phyloP scores from a whole-genome alignment of 2,888 invertebrate species.

The Zhuqinia jingwanae region DNA sequence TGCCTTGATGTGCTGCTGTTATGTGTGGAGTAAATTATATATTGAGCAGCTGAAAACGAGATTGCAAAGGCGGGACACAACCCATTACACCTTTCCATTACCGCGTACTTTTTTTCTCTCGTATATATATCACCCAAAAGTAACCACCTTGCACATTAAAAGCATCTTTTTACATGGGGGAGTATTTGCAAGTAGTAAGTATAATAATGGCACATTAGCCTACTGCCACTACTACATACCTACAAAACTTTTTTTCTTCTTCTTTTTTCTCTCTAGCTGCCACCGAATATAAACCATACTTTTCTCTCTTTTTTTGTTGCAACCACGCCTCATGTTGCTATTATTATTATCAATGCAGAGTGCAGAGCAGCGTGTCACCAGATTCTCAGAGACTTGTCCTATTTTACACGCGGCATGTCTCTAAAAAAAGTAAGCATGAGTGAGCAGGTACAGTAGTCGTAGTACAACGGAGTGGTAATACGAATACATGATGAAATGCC shows the following conservation, averaged over 20 bases:
- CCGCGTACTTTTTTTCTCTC: background rate
- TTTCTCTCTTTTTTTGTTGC: constrained; percentile 5
- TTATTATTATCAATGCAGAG: constrained; percentile 26
- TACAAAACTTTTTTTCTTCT: background rate
- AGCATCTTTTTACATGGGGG: background rate
- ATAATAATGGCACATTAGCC: constrained; percentile 29
- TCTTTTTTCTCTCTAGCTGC: too few relatives aligned
- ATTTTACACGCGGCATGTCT: constrained; percentile 37
- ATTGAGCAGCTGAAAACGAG: constrained; percentile 13
- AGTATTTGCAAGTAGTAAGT: background rate
- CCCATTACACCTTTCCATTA: constrained; percentile 47
- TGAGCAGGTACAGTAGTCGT: constrained; percentile 22
- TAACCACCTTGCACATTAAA: background rate
- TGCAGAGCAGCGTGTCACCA: constrained; percentile 48
- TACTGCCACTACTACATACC: background rate
- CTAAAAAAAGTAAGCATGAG: constrained; percentile 20
- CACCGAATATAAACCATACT: too few relatives aligned
- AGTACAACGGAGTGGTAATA: too few relatives aligned
- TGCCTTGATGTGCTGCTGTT: constrained; percentile 29
- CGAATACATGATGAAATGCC: constrained; percentile 45
- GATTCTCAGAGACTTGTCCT: constrained; percentile 39
- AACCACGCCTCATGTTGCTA: background rate
- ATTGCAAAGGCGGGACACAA: constrained; percentile 29
- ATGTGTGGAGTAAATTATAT: constrained; percentile 48
- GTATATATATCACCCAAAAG: background rate